phyloP scores from a whole-genome alignment of 2,113 vertebrate genomes.

The Tamias sibiricus region DNA sequence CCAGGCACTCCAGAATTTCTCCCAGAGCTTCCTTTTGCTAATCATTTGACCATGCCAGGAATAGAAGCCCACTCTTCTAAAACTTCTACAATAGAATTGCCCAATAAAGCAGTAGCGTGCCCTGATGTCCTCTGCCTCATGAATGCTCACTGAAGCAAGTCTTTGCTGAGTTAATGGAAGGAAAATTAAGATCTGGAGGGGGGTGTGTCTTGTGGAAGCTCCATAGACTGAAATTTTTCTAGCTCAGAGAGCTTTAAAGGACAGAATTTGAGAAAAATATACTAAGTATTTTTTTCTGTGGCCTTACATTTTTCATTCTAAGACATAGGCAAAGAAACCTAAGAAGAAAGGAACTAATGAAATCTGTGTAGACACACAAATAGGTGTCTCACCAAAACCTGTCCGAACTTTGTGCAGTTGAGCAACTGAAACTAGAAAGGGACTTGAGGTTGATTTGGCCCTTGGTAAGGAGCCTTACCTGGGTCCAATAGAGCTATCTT shows the following conservation, averaged over 20 bases:
- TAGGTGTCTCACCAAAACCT: not conserved
- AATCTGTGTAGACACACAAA: not conserved
- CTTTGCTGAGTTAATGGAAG: not conserved
- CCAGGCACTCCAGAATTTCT: not conserved
- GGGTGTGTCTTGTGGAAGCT: not conserved
- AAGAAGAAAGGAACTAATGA: not conserved
- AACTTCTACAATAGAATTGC: not conserved
- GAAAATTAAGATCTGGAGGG: not conserved
- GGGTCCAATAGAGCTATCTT: not conserved
- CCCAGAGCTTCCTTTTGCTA: not conserved
- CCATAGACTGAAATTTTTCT: not conserved
- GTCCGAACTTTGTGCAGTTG: not conserved
- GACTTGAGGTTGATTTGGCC: not conserved
- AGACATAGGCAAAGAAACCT: not conserved
- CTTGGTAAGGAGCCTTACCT: constrained; percentile 36
- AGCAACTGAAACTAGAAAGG: not conserved
- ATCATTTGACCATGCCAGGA: not conserved
- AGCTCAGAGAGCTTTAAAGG: not conserved
- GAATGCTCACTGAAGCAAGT: not conserved
- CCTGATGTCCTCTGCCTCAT: not conserved
- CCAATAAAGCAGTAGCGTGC: not conserved
- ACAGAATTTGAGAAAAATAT: not conserved
- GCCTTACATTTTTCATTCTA: not conserved
- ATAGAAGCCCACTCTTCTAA: not conserved
- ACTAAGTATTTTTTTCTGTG: not conserved